Conservation (phyloP, 2,888 invertebrate genomes). For the Thyatira batis region DNA sequence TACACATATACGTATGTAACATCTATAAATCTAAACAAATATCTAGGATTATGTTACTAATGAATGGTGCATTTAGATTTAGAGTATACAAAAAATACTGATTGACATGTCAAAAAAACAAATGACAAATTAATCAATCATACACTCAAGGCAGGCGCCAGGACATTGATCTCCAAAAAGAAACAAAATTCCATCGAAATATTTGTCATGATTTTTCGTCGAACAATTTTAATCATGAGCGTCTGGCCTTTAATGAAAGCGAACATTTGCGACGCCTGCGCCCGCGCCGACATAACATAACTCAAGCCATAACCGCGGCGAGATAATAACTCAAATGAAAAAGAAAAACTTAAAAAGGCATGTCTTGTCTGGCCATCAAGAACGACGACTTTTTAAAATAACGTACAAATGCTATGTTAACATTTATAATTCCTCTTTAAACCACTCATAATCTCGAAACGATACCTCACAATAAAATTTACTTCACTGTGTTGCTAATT, state of each 20-base stretch:
- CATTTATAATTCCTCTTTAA: not conserved
- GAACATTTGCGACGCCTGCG: conserved; percentile 21
- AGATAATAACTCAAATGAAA: conserved; percentile 47
- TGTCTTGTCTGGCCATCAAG: conserved; percentile 18
- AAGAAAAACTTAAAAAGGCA: conserved; percentile 28
- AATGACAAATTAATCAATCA: not conserved
- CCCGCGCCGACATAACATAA: conserved; percentile 34
- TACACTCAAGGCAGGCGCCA: not conserved
- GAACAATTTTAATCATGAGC: conserved; percentile 30
- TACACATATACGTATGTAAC: too few relatives aligned
- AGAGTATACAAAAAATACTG: not conserved
- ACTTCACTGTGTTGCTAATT: conserved; percentile 1
- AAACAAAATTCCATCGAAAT: conserved; percentile 1
- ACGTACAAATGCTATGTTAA: conserved; percentile 12
- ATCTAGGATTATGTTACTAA: too few relatives aligned
- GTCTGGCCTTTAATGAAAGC: conserved; percentile 32
- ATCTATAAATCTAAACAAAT: too few relatives aligned
- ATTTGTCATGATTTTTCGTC: conserved; percentile 3
- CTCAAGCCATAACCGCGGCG: conserved; percentile 48
- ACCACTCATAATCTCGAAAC: not conserved
- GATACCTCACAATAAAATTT: not conserved
- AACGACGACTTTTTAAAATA: conserved; percentile 39
- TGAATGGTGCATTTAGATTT: too few relatives aligned
- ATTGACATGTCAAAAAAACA: not conserved
- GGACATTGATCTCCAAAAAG: not conserved